phyloP scores from a whole-genome alignment of 1,140 invertebrate species.

The Periplaneta americana region DNA sequence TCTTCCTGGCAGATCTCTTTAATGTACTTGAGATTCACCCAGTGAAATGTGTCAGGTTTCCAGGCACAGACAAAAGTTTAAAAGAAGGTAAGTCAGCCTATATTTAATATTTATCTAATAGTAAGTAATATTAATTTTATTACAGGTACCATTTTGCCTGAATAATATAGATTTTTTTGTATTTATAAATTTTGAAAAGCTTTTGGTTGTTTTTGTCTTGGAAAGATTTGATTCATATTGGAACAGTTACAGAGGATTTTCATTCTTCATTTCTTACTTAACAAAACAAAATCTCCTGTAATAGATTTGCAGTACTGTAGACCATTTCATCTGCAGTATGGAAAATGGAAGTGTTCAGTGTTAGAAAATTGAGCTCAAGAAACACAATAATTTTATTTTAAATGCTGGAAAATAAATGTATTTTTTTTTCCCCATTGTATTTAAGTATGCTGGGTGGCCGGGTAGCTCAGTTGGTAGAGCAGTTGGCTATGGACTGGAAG shows the following conservation, averaged over 20 bases:
- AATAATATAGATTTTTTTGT: background rate
- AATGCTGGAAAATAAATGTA: too few species aligned
- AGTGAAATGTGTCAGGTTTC: constrained; percentile 78
- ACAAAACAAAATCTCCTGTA: background rate
- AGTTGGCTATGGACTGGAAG: too few species aligned
- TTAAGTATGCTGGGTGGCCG: too few species aligned
- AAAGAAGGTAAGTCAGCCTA: constrained; percentile 28
- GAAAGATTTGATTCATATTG: background rate
- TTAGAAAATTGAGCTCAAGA: too few species aligned
- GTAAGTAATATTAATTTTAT: background rate
- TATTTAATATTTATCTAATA: too few species aligned
- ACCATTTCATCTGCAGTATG: background rate
- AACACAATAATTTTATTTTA: too few species aligned
- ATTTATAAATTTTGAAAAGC: background rate
- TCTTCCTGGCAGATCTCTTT: constrained; percentile 93
- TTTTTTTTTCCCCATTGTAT: too few species aligned
- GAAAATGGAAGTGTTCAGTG: background rate
- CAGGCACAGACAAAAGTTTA: constrained; percentile 42
- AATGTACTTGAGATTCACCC: constrained; percentile 92
- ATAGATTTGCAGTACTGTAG: background rate
- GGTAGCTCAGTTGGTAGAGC: too few species aligned
- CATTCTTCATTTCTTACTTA: background rate
- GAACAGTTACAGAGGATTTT: background rate
- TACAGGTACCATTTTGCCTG: background rate
- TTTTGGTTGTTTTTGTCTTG: background rate